Base-by-base conservation (phyloP, 2,113 vertebrate species). In the Thalassoma bifasciatum region DNA sequence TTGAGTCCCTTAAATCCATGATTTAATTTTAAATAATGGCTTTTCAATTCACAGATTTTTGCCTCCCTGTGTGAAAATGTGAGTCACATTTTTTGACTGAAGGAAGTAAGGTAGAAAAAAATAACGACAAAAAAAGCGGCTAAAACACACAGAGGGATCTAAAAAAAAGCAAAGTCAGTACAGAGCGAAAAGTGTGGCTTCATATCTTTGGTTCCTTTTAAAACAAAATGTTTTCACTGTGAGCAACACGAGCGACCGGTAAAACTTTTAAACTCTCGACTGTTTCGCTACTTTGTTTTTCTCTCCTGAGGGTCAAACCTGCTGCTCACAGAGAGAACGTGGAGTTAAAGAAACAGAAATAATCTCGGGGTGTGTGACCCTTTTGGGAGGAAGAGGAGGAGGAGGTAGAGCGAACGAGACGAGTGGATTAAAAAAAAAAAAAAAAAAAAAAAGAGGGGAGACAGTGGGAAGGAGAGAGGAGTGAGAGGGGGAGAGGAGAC, bases 351-450 rank as follows among this genome's bases (percentile, higher is more conserved):
- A 61, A 59, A 7, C 34, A 42, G 16, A 61, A 56, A 44, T 21
- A 40, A 42, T 63, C 70, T 78, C 64, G 22, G 30, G 66, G 72
- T 40, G 82, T 40, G 82, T 71, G 82, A 77, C 73, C 66, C 63
- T 38, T 23, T 13, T 68, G 54, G 40, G 51, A 62, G 30, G 40
- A 14, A 50, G 44, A 62, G 67, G 16, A 54, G 46, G 70, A 34
- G 77, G 82, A 63, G 83, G 86, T 67, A 79, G 88, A 81, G 82
- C 59, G 75, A 82, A 60, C 62, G 75, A 66, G 69, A 80, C 37
- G 69, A 84, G 79, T 82, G 79, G 63, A 64, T 59, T 52, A 34
- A 46, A 64, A 60, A 37, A n/a, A n/a, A n/a, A n/a, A n/a, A n/a
- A n/a, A n/a, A n/a, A n/a, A n/a, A n/a, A n/a, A n/a, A n/a, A n/a